phyloP scores from a whole-genome alignment of 2,797 vertebrate genomes.

The Threskiornis aethiopicus region DNA sequence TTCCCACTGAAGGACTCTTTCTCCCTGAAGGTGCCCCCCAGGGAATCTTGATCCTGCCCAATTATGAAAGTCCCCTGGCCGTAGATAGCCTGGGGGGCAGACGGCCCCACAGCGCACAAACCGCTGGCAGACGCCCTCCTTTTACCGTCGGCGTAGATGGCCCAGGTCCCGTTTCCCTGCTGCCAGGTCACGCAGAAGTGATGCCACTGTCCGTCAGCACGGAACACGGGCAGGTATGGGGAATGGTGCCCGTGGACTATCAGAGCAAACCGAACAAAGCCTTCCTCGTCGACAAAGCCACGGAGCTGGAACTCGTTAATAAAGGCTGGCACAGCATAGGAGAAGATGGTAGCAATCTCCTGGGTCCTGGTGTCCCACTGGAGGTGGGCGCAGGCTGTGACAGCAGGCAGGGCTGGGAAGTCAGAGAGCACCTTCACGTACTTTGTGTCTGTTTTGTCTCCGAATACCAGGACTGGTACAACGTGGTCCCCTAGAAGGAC shows the following conservation, averaged over 20 bases:
- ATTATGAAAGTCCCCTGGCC: constrained; percentile 85
- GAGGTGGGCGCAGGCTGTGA: constrained; percentile 83
- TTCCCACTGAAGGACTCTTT: constrained; percentile 90
- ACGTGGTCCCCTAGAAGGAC: constrained; percentile 48
- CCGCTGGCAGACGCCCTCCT: constrained; percentile 73
- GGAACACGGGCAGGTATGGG: constrained; percentile 81
- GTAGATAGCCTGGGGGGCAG: constrained; percentile 75
- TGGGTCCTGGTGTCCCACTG: constrained; percentile 81
- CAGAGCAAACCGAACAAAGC: constrained; percentile 80
- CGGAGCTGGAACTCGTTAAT: constrained; percentile 90
- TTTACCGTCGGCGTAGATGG: constrained; percentile 82
- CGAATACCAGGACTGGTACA: constrained; percentile 78
- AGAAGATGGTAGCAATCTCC: constrained; percentile 82
- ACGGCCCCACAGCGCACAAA: background rate
- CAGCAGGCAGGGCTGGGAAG: constrained; percentile 77
- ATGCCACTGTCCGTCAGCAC: constrained; percentile 84
- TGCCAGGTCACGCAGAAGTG: constrained; percentile 87
- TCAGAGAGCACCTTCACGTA: constrained; percentile 76
- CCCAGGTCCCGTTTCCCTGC: constrained; percentile 76
- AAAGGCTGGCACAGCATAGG: constrained; percentile 81
- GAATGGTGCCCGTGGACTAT: constrained; percentile 87
- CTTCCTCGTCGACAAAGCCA: constrained; percentile 74
- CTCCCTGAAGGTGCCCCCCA: constrained; percentile 84
- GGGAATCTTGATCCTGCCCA: constrained; percentile 91
- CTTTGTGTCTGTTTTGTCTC: constrained; percentile 77